Evolutionary conservation across 2,888 invertebrate species (phyloP).

Genomic region (Eilema caniola): DNA sequence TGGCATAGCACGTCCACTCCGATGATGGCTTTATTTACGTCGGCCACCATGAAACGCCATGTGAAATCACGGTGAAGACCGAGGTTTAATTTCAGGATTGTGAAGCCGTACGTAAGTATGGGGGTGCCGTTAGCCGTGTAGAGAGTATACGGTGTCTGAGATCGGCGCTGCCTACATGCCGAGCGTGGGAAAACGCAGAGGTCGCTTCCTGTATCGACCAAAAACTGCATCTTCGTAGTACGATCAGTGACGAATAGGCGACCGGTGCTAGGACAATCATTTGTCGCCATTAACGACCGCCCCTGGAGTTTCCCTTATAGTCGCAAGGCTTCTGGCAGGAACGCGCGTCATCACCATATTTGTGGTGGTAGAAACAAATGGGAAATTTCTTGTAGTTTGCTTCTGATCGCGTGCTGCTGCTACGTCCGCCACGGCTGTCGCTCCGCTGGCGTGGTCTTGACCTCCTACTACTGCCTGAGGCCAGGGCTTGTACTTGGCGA

Average conservation of each 20-base stretch:
- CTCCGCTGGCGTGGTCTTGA: no score
- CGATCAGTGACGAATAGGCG: neutral
- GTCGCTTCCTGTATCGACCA: no score
- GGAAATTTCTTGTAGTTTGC: neutral
- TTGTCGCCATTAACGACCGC: neutral
- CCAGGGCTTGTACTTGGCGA: no score
- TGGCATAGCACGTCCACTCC: neutral
- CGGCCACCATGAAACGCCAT: neutral
- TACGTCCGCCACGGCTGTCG: no score
- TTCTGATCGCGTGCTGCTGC: no score
- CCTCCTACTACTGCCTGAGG: accelerated
- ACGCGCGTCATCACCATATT: no score
- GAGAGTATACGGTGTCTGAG: neutral
- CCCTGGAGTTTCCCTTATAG: neutral
- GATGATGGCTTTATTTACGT: neutral
- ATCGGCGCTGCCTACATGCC: accelerated
- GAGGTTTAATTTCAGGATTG: neutral
- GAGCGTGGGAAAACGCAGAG: neutral
- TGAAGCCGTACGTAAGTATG: neutral
- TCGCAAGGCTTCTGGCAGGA: neutral
- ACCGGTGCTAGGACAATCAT: neutral
- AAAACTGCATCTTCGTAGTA: no score
- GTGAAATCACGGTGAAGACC: neutral
- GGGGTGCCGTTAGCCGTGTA: neutral
- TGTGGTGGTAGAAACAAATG: no score